Conservation (phyloP, 37 sponge, comb jelly and placozoan genomes). For the Corticium candelabrum region DNA sequence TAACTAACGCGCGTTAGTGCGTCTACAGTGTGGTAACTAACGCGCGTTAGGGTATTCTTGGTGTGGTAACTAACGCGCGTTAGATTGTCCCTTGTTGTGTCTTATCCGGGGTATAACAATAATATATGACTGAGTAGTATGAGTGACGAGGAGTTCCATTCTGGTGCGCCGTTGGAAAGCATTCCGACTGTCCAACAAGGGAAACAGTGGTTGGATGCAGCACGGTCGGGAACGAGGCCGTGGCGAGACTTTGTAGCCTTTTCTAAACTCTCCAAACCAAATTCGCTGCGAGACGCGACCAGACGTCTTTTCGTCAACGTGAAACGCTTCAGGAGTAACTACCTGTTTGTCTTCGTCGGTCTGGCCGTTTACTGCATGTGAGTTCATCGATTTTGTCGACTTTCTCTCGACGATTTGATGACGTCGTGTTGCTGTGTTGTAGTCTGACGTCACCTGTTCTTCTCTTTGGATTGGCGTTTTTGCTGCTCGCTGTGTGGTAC, state of each 20-base stretch:
- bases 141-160: no score
- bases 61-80: no score
- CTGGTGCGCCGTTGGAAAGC: background rate
- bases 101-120: no score
- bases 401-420: no score
- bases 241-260: background rate
- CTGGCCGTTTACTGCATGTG: background rate
- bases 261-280: background rate
- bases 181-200: background rate
- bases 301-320: background rate
- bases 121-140: no score
- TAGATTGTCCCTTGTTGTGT: no score
- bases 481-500: background rate
- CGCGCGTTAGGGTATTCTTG: no score
- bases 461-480: background rate
- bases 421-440: no score
- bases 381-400: no score
- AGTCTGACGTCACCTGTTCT: background rate
- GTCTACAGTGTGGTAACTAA: no score
- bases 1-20: no score
- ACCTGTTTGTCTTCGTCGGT: background rate
- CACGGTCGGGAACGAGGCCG: background rate
- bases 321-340: background rate
- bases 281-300: background rate
- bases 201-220: background rate